Base-by-base conservation (phyloP, 2,797 vertebrate genomes). In the Semaprochilodus insignis region DNA sequence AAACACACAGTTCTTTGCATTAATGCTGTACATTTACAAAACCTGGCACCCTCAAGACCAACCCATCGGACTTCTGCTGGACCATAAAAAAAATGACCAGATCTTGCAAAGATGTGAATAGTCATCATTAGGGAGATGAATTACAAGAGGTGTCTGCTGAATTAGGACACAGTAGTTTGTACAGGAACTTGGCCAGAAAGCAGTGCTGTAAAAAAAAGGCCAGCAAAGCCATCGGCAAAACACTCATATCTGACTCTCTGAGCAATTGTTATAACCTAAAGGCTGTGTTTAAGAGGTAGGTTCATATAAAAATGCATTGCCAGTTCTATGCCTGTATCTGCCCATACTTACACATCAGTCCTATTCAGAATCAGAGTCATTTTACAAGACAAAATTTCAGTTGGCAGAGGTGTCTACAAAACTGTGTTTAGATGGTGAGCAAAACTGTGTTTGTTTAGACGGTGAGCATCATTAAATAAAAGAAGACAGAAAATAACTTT, bases 81-180 rank as follows among this genome's bases (percentile, higher is more conserved):
- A 70, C 44, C 57, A 62, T 25, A 14, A 34, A 70, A n/a, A 79
- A 66, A 86, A 83, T 70, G 81, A 82, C 81, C 79, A 72, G 85
- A 85, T 69, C 78, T 77, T 84, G 78, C 85, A 83, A 79, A 86
- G 79, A 87, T 85, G 82, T 78, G 76, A 87, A 85, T 83, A 77
- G 83, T 82, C 85, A 82, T 83, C 80, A 83, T 85, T 87, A 88
- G 75, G 78, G 82, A 86, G 85, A 88, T 69, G 77, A 83, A 85
- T 86, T 83, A 83, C 81, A 67, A 85, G 84, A 86, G 25, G 65
- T 59, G 31, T 73, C 81, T 70, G 51, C 27, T 40, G 65, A 66
- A 76, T 55, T 71, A 40, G 69, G 77, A 72, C 80, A 65, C 71
- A 73, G 27, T 77, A 67, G 59, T 83, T 80, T 48, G 52, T n/a